Base-by-base conservation (phyloP, 2,888 invertebrate genomes). In the Phoronis australis region DNA sequence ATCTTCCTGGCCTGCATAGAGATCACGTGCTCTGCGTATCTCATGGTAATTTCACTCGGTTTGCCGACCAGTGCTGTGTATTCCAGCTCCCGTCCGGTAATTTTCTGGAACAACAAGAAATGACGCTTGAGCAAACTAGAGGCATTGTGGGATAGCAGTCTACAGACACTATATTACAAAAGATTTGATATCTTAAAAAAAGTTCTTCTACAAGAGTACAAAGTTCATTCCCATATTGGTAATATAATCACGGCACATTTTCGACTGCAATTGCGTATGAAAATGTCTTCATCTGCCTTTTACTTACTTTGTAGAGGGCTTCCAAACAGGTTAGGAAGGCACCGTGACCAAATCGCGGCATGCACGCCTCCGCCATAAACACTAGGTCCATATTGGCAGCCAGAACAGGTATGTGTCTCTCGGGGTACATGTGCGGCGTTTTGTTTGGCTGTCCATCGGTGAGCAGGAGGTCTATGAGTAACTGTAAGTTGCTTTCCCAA, bases 351-450 rank as follows among this genome's bases (percentile, higher is more conserved):
- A 72, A 75, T 49, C 75, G 64, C 3, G 77, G 77, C 68, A 77
- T 71, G 51, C 71, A 68, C 4, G 75, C 75, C 47, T 73, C 64
- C 25, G 72, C 73, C 73, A 74, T 76, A 58, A 77, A 77, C 42
- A 71, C 71, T 3, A 77, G 65, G 54, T 77, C 77, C 70, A 75
- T 73, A 56, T 76, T 77, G 59, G 76, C 76, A 25, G 75, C 77
- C 27, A 76, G 68, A 37, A 77, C 59, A 18, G 76, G 77, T 12
- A 76, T 55, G 51, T 75, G 74, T n/a, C n/a, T n/a, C n/a, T n/a
- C n/a, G n/a, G n/a, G n/a, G n/a, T n/a, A n/a, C n/a, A n/a, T n/a
- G n/a, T n/a, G n/a, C n/a, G n/a, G n/a, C 12, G 56, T 54, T 23
- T 47, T 27, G n/a, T 56, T 61, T n/a, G 76, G 77, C 46, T 68